Evolutionary conservation across 2,888 invertebrate species (phyloP), one percentile per base, ranked within the genome.

Genomic region (Clivina fossor): DNA sequence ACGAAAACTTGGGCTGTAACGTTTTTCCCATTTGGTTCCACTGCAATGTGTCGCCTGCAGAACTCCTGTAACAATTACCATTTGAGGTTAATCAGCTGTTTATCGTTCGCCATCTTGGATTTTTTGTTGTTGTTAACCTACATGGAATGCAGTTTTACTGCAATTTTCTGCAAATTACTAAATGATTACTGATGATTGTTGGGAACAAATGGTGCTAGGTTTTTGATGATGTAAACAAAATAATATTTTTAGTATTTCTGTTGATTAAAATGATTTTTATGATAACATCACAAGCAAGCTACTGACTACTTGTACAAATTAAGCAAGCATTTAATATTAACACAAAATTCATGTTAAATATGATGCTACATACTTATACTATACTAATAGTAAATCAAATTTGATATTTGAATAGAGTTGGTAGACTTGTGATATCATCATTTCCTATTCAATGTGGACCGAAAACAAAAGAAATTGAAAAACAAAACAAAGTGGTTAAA

Each of bases 41-140:
- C 88, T 86, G 77, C 86, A 86, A 75, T 86, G 82, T 66, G 89
- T 88, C 60, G 90, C 90, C 80, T 90, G 90, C 86, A 91, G 90
- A 76, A 91, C 90, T 75, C 91, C 91, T 91, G 86, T 72, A 83
- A 85, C 82, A 84, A 82, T 79, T 72, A 71, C 76, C 79, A 75
- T 69, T 47, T 28, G 13, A 19, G 44, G 28, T 53, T 53, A 53
- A 35, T 53, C 44, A 53, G 44, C 37, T 44, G 53, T 44, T 37
- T 28, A 37, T 11, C 19, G 26, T 20, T 35, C 35, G 44, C 44
- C 53, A 53, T 44, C 43, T 53, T 53, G 44, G 35, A 33, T 4
- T 32, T 46, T n/a, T n/a, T n/a, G n/a, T n/a, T 46, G 47, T 33
- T 33, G 4, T 47, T 13, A 47, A 33, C 47, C 47, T 47, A 47